Conservation (phyloP, 2,797 vertebrate genomes). For the Mallotus villosus region DNA sequence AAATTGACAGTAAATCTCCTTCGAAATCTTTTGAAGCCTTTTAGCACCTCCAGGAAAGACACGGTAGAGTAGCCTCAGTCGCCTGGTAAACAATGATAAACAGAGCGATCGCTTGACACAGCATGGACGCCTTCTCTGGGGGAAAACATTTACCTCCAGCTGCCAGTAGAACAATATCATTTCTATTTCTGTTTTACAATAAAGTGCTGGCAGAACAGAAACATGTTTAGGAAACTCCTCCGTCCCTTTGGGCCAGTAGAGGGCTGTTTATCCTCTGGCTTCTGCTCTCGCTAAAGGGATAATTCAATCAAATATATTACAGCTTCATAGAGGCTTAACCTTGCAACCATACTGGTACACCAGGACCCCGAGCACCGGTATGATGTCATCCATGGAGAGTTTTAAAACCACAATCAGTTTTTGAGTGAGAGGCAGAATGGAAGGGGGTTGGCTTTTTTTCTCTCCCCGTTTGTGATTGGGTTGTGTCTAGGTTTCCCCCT, state of each 20-base stretch:
- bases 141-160: constrained; percentile 71
- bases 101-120: constrained; percentile 55
- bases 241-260: constrained; percentile 36
- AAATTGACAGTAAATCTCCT: too few relatives aligned
- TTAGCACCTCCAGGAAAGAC: constrained; percentile 29
- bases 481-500: too few relatives aligned
- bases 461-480: too few relatives aligned
- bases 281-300: constrained; percentile 40
- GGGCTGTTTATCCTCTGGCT: constrained; percentile 49
- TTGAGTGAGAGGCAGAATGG: too few relatives aligned
- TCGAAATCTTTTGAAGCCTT: too few relatives aligned
- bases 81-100: constrained; percentile 70
- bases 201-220: constrained; percentile 56
- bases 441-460: too few relatives aligned
- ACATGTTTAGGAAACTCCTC: constrained; percentile 48
- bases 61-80: constrained; percentile 67
- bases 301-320: constrained; percentile 52
- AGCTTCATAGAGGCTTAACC: constrained; percentile 41
- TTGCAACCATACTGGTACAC: constrained; percentile 20
- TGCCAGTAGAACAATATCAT: constrained; percentile 69
- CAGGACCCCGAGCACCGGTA: constrained; percentile 15
- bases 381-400: constrained; percentile 32
- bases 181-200: constrained; percentile 69
- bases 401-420: constrained; percentile 13
- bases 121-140: constrained; percentile 56